Evolutionary conservation across 2,113 vertebrate species (phyloP).

Genomic region (Hypanus sabinus): DNA sequence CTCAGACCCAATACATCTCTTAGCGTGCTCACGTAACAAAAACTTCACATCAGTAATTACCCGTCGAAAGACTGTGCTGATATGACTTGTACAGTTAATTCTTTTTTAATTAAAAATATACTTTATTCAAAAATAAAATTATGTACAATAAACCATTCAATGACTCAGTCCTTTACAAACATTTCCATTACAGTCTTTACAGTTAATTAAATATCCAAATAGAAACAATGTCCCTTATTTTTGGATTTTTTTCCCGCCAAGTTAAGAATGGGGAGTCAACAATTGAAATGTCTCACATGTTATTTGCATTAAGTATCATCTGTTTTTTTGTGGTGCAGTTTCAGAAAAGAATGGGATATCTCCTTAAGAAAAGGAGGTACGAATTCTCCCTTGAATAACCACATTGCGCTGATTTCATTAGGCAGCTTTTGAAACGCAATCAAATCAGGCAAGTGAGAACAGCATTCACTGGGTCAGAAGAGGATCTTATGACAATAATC

Average conservation of each 20-base stretch:
- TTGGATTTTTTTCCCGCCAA: not conserved
- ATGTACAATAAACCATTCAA: too few species aligned
- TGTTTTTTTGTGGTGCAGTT: not conserved
- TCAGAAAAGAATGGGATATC: not conserved
- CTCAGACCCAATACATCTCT: not conserved
- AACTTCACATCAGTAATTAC: not conserved
- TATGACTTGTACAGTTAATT: not conserved
- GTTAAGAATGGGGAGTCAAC: not conserved
- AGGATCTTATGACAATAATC: not conserved
- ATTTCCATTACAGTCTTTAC: too few species aligned
- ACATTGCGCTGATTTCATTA: not conserved
- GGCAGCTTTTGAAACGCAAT: not conserved
- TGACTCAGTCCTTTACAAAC: too few species aligned
- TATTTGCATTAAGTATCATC: too few species aligned
- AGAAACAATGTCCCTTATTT: not conserved
- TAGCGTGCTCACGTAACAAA: too few species aligned
- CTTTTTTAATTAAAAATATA: too few species aligned
- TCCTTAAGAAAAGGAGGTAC: not conserved
- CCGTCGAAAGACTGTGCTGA: not conserved
- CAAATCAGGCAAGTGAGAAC: not conserved
- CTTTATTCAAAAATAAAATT: too few species aligned
- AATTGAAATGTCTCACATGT: not conserved
- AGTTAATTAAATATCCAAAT: slow-evolving; percentile 8
- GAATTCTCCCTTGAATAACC: not conserved
- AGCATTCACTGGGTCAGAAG: not conserved